Evolutionary conservation across 2,888 invertebrate species (phyloP).

Genomic region (Panzeria rudis): DNA sequence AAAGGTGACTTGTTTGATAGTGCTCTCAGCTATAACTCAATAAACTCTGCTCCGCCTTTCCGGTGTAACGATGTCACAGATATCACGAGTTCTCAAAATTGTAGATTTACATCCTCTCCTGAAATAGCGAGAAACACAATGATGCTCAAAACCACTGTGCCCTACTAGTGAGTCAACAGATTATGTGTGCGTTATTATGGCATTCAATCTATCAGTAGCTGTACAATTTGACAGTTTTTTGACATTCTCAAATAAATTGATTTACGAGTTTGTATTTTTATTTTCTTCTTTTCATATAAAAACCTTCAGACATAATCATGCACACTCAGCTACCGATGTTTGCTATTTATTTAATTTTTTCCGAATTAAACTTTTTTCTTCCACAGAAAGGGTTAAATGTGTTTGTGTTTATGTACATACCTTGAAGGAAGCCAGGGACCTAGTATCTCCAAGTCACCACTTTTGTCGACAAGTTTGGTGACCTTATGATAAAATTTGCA

Average conservation of each 20-base stretch:
- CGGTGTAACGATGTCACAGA: too few relatives aligned
- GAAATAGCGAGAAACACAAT: too few relatives aligned
- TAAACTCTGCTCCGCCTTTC: too few relatives aligned
- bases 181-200: slow-evolving; percentile 44
- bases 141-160: slow-evolving; percentile 32
- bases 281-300: slow-evolving; percentile 38
- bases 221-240: slow-evolving; percentile 81
- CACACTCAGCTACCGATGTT: slow-evolving; percentile 31
- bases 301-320: slow-evolving; percentile 49
- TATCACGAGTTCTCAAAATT: too few relatives aligned
- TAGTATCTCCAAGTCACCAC: too few relatives aligned
- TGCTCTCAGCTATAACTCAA: too few relatives aligned
- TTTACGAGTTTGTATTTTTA: slow-evolving; percentile 75
- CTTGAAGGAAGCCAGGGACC: too few relatives aligned
- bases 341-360: slow-evolving; percentile 7
- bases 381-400: slow-evolving; percentile 6
- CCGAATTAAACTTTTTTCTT: slow-evolving; percentile 16
- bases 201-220: slow-evolving; percentile 78
- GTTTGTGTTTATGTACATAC: not conserved
- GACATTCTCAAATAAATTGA: slow-evolving; percentile 82
- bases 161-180: slow-evolving; percentile 31
- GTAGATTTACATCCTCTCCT: too few relatives aligned
- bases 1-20: too few relatives aligned
- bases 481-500: too few relatives aligned
- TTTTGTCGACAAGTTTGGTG: too few relatives aligned